phyloP scores from a whole-genome alignment of 2,797 vertebrate genomes.

The Numenius phaeopus region DNA sequence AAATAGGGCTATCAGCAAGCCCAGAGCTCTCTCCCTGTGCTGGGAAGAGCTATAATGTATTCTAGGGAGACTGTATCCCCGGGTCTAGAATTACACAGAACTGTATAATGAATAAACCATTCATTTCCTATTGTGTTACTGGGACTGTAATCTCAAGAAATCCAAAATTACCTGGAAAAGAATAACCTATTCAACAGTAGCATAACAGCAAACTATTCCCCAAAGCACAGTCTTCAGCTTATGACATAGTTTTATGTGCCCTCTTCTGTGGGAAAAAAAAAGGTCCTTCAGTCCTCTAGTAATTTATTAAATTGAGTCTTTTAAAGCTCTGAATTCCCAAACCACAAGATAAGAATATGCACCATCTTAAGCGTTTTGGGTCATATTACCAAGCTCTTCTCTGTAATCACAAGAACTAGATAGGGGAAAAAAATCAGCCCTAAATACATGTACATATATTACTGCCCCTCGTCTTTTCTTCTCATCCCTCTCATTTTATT shows the following conservation, averaged over 20 bases:
- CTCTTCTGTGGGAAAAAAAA: not conserved
- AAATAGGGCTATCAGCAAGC: not conserved
- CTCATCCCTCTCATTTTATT: not conserved
- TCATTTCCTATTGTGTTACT: constrained; percentile 2
- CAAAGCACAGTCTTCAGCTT: not conserved
- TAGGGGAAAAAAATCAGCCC: not conserved
- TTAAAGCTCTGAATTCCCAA: not conserved
- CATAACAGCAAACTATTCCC: not conserved
- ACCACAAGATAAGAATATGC: not conserved
- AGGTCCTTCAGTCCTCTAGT: not conserved
- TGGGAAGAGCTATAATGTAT: not conserved
- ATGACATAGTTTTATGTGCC: not conserved
- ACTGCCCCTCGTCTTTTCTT: not conserved
- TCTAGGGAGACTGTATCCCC: not conserved
- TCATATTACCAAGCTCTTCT: not conserved
- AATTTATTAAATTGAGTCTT: constrained; percentile 20
- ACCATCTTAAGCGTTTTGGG: not conserved
- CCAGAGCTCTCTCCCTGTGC: not conserved
- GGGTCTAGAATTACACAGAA: not conserved
- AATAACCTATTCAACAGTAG: not conserved
- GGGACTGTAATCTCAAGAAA: not conserved
- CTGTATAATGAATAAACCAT: constrained; percentile 29
- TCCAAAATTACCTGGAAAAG: constrained; percentile 10
- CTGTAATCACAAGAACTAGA: not conserved
- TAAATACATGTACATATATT: not conserved